Percentiles rank a stretch among this genome's conserved stretches.
phyloP scores from a whole-genome alignment of 2,797 vertebrate genomes.

The Sylvilagus floridanus region DNA sequence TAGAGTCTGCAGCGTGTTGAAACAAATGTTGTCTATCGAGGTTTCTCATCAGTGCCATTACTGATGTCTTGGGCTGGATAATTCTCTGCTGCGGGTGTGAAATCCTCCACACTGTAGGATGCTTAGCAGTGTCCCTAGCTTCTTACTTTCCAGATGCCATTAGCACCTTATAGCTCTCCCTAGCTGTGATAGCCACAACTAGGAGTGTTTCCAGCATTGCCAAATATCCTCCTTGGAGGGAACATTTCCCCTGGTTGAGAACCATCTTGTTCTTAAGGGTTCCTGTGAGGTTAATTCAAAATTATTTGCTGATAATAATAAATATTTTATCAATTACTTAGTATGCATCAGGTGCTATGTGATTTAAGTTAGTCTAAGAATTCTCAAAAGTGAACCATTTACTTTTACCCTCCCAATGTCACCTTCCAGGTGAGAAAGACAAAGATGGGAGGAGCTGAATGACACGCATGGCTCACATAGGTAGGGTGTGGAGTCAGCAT shows the following conservation, averaged over 20 bases:
- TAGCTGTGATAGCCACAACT: neutral
- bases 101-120: neutral
- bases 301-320: neutral
- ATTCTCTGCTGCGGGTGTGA: neutral
- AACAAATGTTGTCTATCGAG: neutral
- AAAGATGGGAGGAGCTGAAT: neutral
- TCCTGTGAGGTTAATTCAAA: neutral
- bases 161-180: neutral
- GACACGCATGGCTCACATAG: neutral
- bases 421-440: neutral
- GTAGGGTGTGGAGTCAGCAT: neutral
- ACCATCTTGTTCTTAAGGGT: neutral
- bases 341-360: neutral
- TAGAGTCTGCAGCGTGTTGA: neutral
- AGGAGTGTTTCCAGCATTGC: neutral
- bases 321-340: neutral
- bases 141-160: neutral
- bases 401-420: neutral
- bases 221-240: neutral
- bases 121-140: neutral
- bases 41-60: constrained; percentile 5
- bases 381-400: neutral
- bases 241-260: neutral
- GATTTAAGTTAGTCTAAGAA: constrained; percentile 10
- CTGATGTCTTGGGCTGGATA: neutral